Evolutionary conservation across 2,113 vertebrate genomes (phyloP).

Genomic region (Gorsachius goisagi): DNA sequence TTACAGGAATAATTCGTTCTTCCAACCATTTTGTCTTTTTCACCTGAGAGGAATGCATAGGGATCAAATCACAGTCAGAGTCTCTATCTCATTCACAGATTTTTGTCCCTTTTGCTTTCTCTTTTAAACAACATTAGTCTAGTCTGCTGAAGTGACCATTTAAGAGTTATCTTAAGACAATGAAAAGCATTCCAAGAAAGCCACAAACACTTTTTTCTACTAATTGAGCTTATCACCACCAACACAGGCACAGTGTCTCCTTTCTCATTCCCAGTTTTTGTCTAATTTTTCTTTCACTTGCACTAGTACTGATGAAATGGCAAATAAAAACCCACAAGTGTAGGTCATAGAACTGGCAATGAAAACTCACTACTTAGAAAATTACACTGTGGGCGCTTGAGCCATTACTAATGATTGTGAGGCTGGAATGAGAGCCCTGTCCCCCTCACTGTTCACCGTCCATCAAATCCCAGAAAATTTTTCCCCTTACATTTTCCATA

Average conservation of each 20-base stretch:
- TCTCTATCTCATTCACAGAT: not conserved
- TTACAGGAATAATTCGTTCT: not conserved
- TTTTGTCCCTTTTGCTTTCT: not conserved
- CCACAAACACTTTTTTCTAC: not conserved
- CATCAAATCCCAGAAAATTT: not conserved
- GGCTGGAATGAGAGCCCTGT: not conserved
- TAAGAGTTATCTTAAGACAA: not conserved
- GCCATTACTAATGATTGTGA: not conserved
- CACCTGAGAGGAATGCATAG: not conserved
- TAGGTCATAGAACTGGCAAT: not conserved
- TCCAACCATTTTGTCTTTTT: not conserved
- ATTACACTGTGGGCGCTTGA: not conserved
- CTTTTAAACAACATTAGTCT: not conserved
- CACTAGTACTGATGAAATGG: not conserved
- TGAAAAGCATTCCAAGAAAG: not conserved
- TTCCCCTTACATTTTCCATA: not conserved
- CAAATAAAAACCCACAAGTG: not conserved
- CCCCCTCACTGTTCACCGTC: not conserved
- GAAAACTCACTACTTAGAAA: not conserved
- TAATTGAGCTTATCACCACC: not conserved
- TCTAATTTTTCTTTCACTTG: not conserved
- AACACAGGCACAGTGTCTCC: not conserved
- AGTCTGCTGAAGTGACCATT: not conserved
- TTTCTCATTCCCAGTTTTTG: not conserved
- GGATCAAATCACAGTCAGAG: not conserved